phyloP scores from a whole-genome alignment of 1,140 invertebrate species.

The Sipha flava region DNA sequence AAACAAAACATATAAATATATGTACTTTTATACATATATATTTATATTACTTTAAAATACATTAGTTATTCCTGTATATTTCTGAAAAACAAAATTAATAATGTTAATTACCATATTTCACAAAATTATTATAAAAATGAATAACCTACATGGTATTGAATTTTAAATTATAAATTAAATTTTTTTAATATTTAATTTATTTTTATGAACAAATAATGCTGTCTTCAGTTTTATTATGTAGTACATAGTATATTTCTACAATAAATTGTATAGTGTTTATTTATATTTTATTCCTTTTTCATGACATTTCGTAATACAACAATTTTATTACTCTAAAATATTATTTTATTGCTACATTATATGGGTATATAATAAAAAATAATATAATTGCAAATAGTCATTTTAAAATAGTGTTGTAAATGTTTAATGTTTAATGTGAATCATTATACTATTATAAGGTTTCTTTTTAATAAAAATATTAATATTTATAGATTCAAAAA shows the following conservation, averaged over 20 bases:
- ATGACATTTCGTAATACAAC: neutral
- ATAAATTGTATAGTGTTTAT: slow-evolving; percentile 8
- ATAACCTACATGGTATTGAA: neutral
- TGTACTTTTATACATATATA: neutral
- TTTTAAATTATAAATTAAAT: neutral
- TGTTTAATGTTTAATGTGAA: neutral
- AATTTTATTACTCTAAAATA: neutral
- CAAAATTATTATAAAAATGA: neutral
- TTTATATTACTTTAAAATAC: neutral
- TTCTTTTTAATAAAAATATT: neutral
- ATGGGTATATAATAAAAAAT: neutral
- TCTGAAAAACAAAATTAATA: neutral
- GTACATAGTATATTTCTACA: neutral
- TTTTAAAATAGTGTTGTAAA: neutral
- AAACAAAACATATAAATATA: neutral
- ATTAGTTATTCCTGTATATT: slow-evolving; percentile 1
- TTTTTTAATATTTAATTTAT: no score
- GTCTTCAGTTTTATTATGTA: neutral
- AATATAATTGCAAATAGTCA: neutral
- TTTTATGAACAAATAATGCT: slow-evolving; percentile 5
- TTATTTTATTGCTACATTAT: neutral
- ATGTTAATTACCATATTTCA: neutral
- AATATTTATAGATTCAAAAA: neutral
- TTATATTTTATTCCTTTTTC: neutral
- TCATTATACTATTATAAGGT: neutral